Base-by-base conservation (phyloP, 2,113 vertebrate species). In the Cynocephalus volans region DNA sequence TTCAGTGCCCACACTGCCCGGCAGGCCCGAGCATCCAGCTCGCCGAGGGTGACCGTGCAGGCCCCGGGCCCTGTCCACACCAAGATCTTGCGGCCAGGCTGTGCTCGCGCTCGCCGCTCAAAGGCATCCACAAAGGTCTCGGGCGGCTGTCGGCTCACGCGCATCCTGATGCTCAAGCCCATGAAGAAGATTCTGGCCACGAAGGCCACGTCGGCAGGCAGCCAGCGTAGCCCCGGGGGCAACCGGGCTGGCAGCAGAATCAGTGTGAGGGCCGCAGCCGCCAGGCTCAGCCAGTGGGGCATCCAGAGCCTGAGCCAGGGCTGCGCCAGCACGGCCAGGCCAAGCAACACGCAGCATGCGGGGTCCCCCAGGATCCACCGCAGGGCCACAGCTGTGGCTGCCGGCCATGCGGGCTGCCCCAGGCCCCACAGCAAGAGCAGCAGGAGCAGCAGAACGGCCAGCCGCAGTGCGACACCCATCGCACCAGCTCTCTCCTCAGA, bases 111-210 rank as follows among this genome's bases (percentile, higher is more conserved):
- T 1, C 2, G 70, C 6, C n/a, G 86, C 93, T 97, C 97, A 6
- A 97, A 81, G 50, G 80, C 0, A 6, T 97, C 97, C 87, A 98
- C 80, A 3, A 98, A 97, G n/a, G 95, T 97, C 11, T 83, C 31
- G 0, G 54, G 89, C 0, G 92, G 91, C n/a, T 0, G n/a, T 6
- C 14, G 95, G 12, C 26, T 36, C 60, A 96, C 0, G 48, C 83
- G 84, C 1, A 0, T 7, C 9, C 11, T 52, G 26, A 77, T 0
- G 0, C 0, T 1, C 54, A 93, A n/a, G 24, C 41, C 82, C 50
- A 52, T 0, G 8, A 0, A 1, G 3, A 97, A 2, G 4, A 95
- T 1, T 41, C 13, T 2, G 28, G 45, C 6, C 0, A 60, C 0
- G 41, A 14, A 96, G 65, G 54, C 33, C 48, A 95, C 1, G 6